Evolutionary conservation across 2,797 vertebrate species (phyloP).

Genomic region (Sebastes minor): DNA sequence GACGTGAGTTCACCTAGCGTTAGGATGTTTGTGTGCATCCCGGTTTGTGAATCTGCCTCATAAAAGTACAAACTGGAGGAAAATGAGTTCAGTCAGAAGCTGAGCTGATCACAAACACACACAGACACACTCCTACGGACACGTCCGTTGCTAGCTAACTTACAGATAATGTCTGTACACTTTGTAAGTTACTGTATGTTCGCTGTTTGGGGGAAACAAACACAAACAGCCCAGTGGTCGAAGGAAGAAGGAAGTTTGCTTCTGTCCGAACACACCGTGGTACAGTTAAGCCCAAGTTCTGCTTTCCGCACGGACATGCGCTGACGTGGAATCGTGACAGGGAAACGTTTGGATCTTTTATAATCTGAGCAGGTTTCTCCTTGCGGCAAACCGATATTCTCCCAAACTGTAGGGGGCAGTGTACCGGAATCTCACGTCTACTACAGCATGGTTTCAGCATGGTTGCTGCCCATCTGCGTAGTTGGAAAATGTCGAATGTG

Average conservation of each 20-base stretch:
- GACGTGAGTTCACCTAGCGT: not conserved
- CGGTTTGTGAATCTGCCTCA: not conserved
- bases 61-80: not conserved
- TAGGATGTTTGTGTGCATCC: not conserved
- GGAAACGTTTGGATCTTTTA: too few species aligned
- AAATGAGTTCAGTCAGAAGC: not conserved
- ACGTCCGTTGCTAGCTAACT: not conserved
- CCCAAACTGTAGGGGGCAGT: too few species aligned
- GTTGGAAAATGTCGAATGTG: too few species aligned
- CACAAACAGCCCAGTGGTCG: not conserved
- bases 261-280: conserved; percentile 41
- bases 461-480: too few species aligned
- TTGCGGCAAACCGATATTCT: too few species aligned
- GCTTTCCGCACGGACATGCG: too few species aligned
- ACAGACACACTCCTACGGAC: not conserved
- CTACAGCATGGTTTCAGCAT: too few species aligned
- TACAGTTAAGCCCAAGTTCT: conserved; percentile 33
- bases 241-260: not conserved
- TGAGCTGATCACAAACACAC: not conserved
- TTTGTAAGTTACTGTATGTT: too few species aligned
- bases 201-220: not conserved
- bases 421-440: too few species aligned
- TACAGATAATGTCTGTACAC: not conserved
- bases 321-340: too few species aligned
- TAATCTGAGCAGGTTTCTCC: too few species aligned